phyloP scores from a whole-genome alignment of 2,113 vertebrate species.

The Xerus inauris region DNA sequence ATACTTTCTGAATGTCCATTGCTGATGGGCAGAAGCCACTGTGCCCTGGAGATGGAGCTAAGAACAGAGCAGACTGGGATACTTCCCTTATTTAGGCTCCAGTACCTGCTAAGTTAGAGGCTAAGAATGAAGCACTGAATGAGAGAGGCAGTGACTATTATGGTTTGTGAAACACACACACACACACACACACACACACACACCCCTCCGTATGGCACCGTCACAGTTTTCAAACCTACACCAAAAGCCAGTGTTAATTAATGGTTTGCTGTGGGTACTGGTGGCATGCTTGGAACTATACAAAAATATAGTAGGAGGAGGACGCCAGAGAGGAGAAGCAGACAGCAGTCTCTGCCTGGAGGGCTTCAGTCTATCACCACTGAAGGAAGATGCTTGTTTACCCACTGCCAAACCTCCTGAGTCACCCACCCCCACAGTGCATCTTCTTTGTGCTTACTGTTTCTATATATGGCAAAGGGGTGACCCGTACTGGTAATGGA shows the following conservation, averaged over 20 bases:
- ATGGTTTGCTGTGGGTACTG: conserved; percentile 12
- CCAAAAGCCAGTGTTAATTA: conserved; percentile 23
- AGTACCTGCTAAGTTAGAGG: neutral
- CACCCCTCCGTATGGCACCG: neutral
- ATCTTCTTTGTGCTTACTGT: neutral
- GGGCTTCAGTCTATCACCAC: conserved; percentile 47
- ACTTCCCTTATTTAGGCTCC: neutral
- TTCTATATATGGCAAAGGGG: conserved; percentile 63
- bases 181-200: neutral
- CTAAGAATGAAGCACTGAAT: neutral
- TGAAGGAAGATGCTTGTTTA: conserved; percentile 48
- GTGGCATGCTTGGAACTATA: conserved; percentile 31
- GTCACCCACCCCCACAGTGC: conserved; percentile 44
- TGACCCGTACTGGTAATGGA: neutral
- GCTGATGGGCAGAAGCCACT: neutral
- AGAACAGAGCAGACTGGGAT: neutral
- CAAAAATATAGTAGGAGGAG: neutral
- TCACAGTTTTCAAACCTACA: neutral
- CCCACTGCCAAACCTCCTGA: conserved; percentile 56
- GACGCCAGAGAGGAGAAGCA: neutral
- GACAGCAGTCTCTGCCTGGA: conserved; percentile 52
- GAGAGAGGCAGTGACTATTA: neutral
- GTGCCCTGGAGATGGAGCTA: neutral
- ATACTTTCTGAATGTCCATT: neutral
- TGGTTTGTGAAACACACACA: neutral